Base-by-base conservation (phyloP, 2,797 vertebrate genomes). In the Morelia viridis region DNA sequence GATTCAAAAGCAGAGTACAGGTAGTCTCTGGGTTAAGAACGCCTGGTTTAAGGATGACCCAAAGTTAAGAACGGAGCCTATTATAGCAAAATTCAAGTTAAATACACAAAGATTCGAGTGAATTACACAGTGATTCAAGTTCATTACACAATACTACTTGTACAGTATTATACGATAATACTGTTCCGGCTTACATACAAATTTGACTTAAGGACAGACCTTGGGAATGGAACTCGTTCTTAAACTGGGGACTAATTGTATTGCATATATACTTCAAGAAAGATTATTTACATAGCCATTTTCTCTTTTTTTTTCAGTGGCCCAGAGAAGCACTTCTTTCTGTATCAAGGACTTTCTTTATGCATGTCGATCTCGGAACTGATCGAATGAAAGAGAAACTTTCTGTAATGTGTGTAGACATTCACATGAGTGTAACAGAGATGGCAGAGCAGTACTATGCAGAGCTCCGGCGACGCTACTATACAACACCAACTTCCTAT, bases 401-500 rank as follows among this genome's bases (percentile, higher is more conserved):
- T 92, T 98, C 98, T 8, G 35, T 98, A 92, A 98, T 98, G 98
- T 99, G 98, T 2, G 98, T 99, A 95, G 98, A 98, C 84, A 98
- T 98, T 88, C 98, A 98, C 85, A 91, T 98, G 89, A 98, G 98
- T 11, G 98, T 98, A 89, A 97, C 97, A 17, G 97, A 97, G 56
- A 98, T 98, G 97, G 98, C 98, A 0, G 98, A 98, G 5, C 96
- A 96, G 90, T 98, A 98, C 94, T 98, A 98, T 88, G 95, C 95
- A 0, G 98, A 98, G 95, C 97, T 98, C 68, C 97, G 98, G 58
- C 96, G 98, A 4, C 95, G 98, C 15, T 98, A 98, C 96, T 99
- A 98, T 94, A 98, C 98, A 15, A 98, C 98, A 0, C 98, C 98
- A n/a, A 98, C 98, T 64, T 99, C 98, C 91, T 99, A 98, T 96